phyloP scores from a whole-genome alignment of 1,140 invertebrate species.

The Episyrphus balteatus region DNA sequence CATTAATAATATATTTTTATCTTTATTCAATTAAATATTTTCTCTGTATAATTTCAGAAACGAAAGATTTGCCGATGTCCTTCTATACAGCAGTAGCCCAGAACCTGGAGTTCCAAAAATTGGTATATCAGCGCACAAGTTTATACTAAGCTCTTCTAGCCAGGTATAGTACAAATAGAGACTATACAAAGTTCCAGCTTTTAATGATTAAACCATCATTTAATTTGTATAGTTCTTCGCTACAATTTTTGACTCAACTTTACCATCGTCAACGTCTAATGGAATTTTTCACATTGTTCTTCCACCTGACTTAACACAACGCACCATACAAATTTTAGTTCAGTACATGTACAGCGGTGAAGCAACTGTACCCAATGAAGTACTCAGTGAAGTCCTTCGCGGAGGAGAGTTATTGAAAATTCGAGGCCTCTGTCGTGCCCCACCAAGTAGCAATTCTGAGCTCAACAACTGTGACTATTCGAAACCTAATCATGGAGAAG shows the following conservation, averaged over 20 bases:
- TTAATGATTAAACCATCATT: neutral
- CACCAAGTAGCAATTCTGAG: slow-evolving; percentile 26
- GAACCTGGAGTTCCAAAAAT: slow-evolving; percentile 31
- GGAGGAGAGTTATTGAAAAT: slow-evolving; percentile 69
- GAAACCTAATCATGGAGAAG: neutral
- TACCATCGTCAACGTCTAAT: slow-evolving; percentile 36
- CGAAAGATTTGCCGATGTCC: slow-evolving; percentile 74
- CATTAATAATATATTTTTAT: neutral
- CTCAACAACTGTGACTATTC: slow-evolving; percentile 13
- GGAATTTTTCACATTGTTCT: slow-evolving; percentile 62
- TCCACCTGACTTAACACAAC: slow-evolving; percentile 66
- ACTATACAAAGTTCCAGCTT: neutral
- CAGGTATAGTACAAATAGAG: too few relatives aligned
- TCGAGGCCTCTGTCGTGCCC: slow-evolving; percentile 50
- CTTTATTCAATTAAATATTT: neutral
- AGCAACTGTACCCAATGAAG: slow-evolving; percentile 73
- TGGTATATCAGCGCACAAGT: slow-evolving; percentile 74
- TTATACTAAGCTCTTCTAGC: slow-evolving; percentile 72
- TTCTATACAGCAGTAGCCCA: slow-evolving; percentile 51
- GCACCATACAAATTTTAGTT: slow-evolving; percentile 66
- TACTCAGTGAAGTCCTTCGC: slow-evolving; percentile 62
- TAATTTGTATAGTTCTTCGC: slow-evolving; percentile 31
- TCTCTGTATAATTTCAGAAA: slow-evolving; percentile 15
- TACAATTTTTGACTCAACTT: slow-evolving; percentile 31
- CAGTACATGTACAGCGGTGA: slow-evolving; percentile 81